Evolutionary conservation across 1,140 invertebrate species (phyloP).

Genomic region (Frieseomelitta varia): DNA sequence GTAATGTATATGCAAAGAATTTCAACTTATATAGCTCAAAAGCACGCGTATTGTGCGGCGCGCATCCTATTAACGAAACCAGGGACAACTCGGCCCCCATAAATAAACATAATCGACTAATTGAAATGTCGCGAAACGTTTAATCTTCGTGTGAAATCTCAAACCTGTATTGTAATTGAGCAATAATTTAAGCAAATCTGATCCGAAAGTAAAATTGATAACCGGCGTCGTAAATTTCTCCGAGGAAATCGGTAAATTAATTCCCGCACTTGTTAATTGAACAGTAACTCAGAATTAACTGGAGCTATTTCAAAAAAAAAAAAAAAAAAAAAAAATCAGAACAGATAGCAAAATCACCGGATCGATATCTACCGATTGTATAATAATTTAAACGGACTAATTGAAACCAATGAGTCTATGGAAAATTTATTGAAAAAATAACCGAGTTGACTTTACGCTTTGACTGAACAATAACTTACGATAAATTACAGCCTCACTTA

Average conservation of each 20-base stretch:
- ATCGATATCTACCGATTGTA: neutral
- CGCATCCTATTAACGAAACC: neutral
- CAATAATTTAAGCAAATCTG: neutral
- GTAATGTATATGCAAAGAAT: neutral
- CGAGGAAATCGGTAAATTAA: neutral
- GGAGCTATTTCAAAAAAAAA: too few species aligned
- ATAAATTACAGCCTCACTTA: neutral
- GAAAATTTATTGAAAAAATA: neutral
- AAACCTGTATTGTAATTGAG: neutral
- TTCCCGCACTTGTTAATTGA: neutral
- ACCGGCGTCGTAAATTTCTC: neutral
- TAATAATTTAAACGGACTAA: neutral
- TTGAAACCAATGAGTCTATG: neutral
- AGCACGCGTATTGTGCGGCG: neutral
- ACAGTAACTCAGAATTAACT: neutral
- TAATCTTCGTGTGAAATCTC: neutral
- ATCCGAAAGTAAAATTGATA: neutral
- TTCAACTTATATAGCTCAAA: neutral
- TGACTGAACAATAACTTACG: neutral
- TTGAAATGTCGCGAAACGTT: neutral
- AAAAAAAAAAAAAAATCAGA: too few species aligned
- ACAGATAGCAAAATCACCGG: too few species aligned
- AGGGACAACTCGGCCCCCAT: neutral
- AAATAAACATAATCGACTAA: slow-evolving; percentile 22
- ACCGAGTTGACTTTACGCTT: neutral